phyloP scores from a whole-genome alignment of 2,113 vertebrate genomes.

The Neolamprologus sp. region DNA sequence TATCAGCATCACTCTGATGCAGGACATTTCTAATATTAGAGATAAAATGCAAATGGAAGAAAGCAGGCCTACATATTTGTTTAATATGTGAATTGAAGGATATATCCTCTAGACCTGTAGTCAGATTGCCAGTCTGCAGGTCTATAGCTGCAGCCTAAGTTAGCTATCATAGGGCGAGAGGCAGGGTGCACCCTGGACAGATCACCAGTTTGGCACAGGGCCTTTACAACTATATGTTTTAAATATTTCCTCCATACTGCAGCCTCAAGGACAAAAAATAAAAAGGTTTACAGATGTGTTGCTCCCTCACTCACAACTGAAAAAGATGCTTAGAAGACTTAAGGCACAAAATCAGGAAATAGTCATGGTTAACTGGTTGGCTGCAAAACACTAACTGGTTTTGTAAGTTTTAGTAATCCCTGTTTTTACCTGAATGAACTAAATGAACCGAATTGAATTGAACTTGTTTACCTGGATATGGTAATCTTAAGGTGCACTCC shows the following conservation, averaged over 20 bases:
- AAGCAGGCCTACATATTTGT: not conserved
- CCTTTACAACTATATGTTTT: not conserved
- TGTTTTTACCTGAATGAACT: not conserved
- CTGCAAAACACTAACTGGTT: not conserved
- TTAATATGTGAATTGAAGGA: not conserved
- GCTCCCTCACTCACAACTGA: not conserved
- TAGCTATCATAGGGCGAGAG: not conserved
- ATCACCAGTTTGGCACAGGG: not conserved
- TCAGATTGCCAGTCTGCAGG: not conserved
- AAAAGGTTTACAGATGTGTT: not conserved
- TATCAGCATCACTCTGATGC: not conserved
- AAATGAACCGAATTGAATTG: not conserved
- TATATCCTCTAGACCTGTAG: not conserved
- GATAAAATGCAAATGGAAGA: not conserved
- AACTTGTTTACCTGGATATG: not conserved
- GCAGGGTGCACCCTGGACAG: not conserved
- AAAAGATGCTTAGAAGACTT: not conserved
- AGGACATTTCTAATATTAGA: not conserved
- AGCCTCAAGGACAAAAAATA: not conserved
- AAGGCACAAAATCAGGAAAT: not conserved
- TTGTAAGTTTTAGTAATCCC: not conserved
- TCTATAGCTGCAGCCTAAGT: not conserved
- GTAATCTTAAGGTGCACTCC: not conserved
- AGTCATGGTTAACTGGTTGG: not conserved
- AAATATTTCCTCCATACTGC: not conserved